phyloP scores from a whole-genome alignment of 2,113 vertebrate genomes.

The Caranx ignobilis region DNA sequence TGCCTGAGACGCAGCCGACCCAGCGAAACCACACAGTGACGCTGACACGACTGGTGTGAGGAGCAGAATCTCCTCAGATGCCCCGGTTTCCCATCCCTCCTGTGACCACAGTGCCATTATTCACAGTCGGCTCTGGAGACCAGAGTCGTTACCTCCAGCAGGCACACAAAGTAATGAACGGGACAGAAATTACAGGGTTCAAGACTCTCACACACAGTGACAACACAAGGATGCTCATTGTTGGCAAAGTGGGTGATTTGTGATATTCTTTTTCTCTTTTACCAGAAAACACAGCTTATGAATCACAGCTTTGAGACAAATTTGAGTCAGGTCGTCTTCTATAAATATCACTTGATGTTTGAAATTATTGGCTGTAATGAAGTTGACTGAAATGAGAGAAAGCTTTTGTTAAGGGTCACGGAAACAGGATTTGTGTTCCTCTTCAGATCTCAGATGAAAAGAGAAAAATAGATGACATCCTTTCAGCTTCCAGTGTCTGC shows the following conservation, averaged over 20 bases:
- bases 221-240: constrained; percentile 31
- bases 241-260: not conserved
- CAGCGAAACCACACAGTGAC: constrained; percentile 19
- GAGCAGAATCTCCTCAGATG: constrained; percentile 28
- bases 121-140: constrained; percentile 1
- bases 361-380: not conserved
- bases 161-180: constrained; percentile 2
- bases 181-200: constrained; percentile 16
- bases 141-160: not conserved
- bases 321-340: not conserved
- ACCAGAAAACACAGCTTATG: not conserved
- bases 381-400: not conserved
- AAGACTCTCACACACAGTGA: not conserved
- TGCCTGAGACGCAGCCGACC: constrained; percentile 20
- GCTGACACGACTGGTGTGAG: constrained; percentile 6
- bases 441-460: not conserved
- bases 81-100: not conserved
- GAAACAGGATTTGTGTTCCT: not conserved
- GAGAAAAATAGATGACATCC: not conserved
- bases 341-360: constrained; percentile 2
- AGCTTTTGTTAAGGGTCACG: constrained; percentile 4
- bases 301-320: constrained; percentile 8
- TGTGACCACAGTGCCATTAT: not conserved
- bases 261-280: no score
- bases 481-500: not conserved